These are phyloP conservation scores for Myrmecobius fasciatus DNA, from an alignment of 2,113 vertebrate species.

Conservation along the genomic window DNA sequence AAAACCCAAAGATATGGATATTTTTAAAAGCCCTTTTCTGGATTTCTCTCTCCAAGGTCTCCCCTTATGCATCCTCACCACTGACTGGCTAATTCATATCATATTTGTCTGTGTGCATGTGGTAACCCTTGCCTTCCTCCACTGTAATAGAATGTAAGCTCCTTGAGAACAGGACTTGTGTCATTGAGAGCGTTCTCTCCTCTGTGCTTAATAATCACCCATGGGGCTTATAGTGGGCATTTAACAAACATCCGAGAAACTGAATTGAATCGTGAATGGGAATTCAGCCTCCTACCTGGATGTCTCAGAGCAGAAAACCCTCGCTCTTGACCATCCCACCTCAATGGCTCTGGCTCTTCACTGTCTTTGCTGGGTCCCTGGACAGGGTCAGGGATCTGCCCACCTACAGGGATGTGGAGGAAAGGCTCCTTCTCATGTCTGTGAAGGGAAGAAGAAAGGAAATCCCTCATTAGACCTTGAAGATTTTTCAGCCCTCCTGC, in stretches of 20 bases:
- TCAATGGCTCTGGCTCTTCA: slow-evolving; percentile 84
- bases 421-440: slow-evolving; percentile 84
- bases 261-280: neutral
- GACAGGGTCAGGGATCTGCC: slow-evolving; percentile 86
- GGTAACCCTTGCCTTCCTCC: neutral
- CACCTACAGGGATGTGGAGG: slow-evolving; percentile 88
- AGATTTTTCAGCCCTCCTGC: neutral
- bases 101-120: neutral
- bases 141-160: neutral
- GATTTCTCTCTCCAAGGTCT: neutral
- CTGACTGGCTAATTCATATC: neutral
- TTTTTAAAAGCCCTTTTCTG: neutral
- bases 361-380: slow-evolving; percentile 83
- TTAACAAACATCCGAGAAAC: neutral
- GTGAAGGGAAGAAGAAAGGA: slow-evolving; percentile 42
- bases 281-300: slow-evolving; percentile 83
- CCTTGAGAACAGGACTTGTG: neutral
- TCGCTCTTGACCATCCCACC: slow-evolving; percentile 86
- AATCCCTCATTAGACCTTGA: neutral
- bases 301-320: slow-evolving; percentile 90
- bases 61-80: neutral
- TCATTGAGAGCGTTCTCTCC: neutral
- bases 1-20: neutral
- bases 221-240: neutral
- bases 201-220: neutral